Conservation (phyloP, 1,140 invertebrate species). For the Aphidius ervi region DNA sequence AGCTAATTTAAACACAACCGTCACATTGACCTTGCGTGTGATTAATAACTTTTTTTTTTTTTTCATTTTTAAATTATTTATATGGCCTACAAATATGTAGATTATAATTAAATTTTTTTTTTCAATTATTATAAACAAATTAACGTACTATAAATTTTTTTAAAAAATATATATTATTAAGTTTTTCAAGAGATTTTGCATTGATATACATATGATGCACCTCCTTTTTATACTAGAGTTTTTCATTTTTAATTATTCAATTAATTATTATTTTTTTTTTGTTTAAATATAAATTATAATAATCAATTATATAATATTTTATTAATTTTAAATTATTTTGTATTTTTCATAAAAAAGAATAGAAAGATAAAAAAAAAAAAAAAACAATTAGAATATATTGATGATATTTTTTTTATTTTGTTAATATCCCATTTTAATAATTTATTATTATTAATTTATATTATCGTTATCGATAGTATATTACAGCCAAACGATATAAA, state of each 20-base stretch:
- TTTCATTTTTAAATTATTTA: background rate
- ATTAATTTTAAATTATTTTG: constrained; percentile 9
- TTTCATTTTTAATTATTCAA: constrained; percentile 12
- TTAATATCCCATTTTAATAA: too few relatives aligned
- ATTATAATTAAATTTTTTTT: constrained; percentile 26
- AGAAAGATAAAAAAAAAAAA: background rate
- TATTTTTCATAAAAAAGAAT: background rate
- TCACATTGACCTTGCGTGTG: constrained; percentile 3
- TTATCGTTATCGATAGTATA: too few relatives aligned
- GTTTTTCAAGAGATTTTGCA: constrained; percentile 32
- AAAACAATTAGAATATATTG: background rate
- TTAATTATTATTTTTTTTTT: constrained; percentile 22
- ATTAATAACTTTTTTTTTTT: constrained; percentile 11
- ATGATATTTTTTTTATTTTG: too few relatives aligned
- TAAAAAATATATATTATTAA: constrained; percentile 30
- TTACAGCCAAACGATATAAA: too few relatives aligned
- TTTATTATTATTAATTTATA: too few relatives aligned
- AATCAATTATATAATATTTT: background rate
- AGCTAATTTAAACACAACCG: too few relatives aligned
- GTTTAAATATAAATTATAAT: constrained; percentile 18
- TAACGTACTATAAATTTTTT: constrained; percentile 28
- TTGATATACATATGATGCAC: constrained; percentile 26
- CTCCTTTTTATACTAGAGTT: constrained; percentile 28
- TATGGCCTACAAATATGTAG: constrained; percentile 23
- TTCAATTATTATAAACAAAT: constrained; percentile 28